Evolutionary conservation across 2,113 vertebrate species (phyloP).

Genomic region (Elephantulus edwardii): DNA sequence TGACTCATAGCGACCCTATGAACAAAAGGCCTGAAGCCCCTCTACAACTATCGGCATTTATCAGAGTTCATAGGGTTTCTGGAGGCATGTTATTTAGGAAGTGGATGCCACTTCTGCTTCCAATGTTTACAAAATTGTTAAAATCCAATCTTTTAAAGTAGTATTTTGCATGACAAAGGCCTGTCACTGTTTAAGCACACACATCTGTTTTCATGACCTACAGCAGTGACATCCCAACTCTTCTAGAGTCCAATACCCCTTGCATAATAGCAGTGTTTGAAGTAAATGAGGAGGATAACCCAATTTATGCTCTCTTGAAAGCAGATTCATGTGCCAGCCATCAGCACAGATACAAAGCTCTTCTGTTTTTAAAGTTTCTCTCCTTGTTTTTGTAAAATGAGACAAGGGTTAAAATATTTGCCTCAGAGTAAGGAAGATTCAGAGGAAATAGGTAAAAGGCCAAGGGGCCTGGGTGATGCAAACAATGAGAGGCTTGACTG

Average conservation of each 20-base stretch:
- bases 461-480: background rate
- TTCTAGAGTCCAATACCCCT: background rate
- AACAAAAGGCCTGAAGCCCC: too few species aligned
- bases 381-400: background rate
- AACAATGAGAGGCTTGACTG: background rate
- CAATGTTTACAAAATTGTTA: too few species aligned
- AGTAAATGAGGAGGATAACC: background rate
- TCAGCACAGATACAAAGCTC: background rate
- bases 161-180: background rate
- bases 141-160: conserved; percentile 9
- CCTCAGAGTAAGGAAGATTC: background rate
- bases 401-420: background rate
- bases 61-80: too few species aligned
- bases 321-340: background rate
- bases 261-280: background rate
- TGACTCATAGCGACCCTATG: too few species aligned
- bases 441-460: background rate
- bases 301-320: background rate
- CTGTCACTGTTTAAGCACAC: background rate
- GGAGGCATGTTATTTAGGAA: too few species aligned
- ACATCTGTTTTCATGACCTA: background rate
- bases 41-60: too few species aligned
- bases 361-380: background rate
- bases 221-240: background rate
- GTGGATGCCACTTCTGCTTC: too few species aligned